Evolutionary conservation across 1,140 invertebrate genomes (phyloP).

Genomic region (Tetragnatha versicolor): DNA sequence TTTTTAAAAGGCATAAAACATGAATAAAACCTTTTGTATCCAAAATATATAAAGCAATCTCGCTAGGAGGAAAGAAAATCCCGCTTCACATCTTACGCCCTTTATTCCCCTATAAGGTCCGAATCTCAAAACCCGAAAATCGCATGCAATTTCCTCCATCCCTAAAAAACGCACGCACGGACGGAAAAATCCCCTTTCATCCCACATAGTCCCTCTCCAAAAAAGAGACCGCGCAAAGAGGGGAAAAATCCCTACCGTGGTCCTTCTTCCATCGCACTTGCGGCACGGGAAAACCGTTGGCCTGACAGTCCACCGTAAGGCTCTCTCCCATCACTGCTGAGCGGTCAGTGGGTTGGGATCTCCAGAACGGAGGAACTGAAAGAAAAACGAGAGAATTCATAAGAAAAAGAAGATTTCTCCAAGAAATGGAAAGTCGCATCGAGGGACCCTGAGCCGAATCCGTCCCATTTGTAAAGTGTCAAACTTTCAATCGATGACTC

Average conservation of each 20-base stretch:
- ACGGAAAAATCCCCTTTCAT: neutral
- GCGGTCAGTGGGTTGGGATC: slow-evolving; percentile 63
- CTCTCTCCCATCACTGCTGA: slow-evolving; percentile 56
- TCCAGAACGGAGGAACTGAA: slow-evolving; percentile 65
- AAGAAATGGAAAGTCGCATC: slow-evolving; percentile 19
- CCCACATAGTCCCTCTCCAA: neutral
- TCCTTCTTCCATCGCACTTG: slow-evolving; percentile 59
- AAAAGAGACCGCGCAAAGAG: too few species aligned
- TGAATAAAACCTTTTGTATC: too few species aligned
- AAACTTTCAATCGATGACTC: slow-evolving; percentile 47
- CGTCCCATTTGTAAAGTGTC: slow-evolving; percentile 52
- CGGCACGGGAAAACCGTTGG: slow-evolving; percentile 59
- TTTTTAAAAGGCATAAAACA: too few species aligned
- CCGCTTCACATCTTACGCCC: too few species aligned
- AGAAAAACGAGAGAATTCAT: slow-evolving; percentile 17
- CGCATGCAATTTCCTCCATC: neutral
- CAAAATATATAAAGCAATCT: too few species aligned
- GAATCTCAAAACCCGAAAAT: too few species aligned
- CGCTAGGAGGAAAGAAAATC: too few species aligned
- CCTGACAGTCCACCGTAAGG: slow-evolving; percentile 59
- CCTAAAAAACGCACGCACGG: too few species aligned
- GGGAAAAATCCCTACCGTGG: slow-evolving; percentile 41
- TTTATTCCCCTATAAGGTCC: too few species aligned
- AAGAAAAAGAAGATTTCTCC: slow-evolving; percentile 1
- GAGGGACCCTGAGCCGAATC: slow-evolving; percentile 28